Evolutionary conservation across 2,113 vertebrate species (phyloP), one percentile per base, ranked within the genome.

Genomic region (Crotalus viridis): DNA sequence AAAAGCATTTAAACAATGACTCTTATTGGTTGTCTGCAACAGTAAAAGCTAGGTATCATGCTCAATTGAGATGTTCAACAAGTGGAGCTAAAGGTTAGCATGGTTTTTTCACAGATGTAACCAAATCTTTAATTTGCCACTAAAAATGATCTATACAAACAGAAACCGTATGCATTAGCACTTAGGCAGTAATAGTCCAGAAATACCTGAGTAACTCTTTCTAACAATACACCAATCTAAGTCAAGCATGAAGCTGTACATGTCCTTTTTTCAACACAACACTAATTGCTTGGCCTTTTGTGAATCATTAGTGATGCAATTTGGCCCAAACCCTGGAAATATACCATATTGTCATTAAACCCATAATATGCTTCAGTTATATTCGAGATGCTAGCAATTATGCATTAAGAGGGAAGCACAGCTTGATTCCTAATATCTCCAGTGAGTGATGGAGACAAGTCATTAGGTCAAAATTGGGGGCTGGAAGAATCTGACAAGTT

Each of bases 321-420:
- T 91, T 91, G 22, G 69, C 26, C 3, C 0, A 89, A 94, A 21
- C 51, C 52, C 85, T 88, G 81, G 81, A 33, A 94, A 89, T 89
- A 0, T 0, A 48, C 12, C 0, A 51, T 1, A 1, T 61, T 89
- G 85, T 56, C 22, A 74, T 33, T 10, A 24, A n/a, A 19, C 9
- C 52, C 24, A 0, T 43, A 52, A 28, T 52, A 86, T 22, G 55
- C 89, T 85, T 61, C 5, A 56, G 8, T 89, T 54, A 10, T 28
- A 43, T 7, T 26, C n/a, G 56, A 90, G 91, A 52, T 57, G 87
- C 85, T 92, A 69, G 26, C 88, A 89, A 33, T 85, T 89, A 57
- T 2, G 51, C 5, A n/a, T 0, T 2, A n/a, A 39, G 0, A 46
- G 19, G 59, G 8, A 39, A 56, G 69, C 28, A 0, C 5, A 28